phyloP scores from a whole-genome alignment of 2,797 vertebrate species.

The Cossypha niveicapilla region DNA sequence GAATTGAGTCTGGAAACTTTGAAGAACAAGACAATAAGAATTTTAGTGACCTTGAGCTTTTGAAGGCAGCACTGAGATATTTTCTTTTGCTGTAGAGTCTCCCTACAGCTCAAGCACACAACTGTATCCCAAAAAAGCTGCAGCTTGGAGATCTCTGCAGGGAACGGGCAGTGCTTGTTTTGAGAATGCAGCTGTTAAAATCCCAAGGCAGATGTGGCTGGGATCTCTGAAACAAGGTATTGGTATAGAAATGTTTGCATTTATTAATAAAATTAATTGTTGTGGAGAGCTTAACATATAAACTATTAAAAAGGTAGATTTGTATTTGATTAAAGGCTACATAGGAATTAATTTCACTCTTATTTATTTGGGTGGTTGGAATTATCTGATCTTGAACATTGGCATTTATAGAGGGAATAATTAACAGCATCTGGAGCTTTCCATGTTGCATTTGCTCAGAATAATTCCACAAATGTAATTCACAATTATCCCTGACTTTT shows the following conservation, averaged over 20 bases:
- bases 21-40: background rate
- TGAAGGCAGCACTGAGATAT: background rate
- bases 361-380: slow-evolving; percentile 20
- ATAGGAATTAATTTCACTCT: background rate
- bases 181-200: slow-evolving; percentile 50
- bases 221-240: slow-evolving; percentile 82
- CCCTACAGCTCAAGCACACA: slow-evolving; percentile 84
- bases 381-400: background rate
- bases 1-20: background rate
- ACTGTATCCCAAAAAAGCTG: slow-evolving; percentile 75
- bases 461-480: background rate
- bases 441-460: background rate
- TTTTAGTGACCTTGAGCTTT: background rate
- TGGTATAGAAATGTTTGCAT: background rate
- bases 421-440: slow-evolving; percentile 32
- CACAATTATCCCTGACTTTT: background rate
- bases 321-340: background rate
- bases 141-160: slow-evolving; percentile 77
- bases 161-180: slow-evolving; percentile 37
- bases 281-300: background rate
- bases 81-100: slow-evolving; percentile 76
- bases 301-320: background rate
- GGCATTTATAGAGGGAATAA: background rate
- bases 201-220: slow-evolving; percentile 75
- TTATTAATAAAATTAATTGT: background rate